Percentiles rank a stretch among this genome's conserved stretches.
Evolutionary conservation across 2,113 vertebrate species (phyloP).

Genomic region (Neoarius graeffei): DNA sequence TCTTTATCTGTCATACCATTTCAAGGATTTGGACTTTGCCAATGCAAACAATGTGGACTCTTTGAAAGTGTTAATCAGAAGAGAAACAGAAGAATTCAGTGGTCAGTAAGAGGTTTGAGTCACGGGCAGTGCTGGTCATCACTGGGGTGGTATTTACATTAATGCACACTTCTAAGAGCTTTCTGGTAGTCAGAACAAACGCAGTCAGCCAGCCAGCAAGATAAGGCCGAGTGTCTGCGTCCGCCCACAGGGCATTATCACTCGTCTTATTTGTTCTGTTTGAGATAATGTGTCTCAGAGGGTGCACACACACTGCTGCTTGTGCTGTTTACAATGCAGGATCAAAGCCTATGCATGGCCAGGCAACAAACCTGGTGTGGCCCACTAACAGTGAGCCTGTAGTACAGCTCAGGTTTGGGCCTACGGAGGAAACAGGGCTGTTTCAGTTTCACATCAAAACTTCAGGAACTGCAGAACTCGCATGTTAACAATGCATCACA

Average conservation of each 20-base stretch:
- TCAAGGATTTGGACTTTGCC: background rate
- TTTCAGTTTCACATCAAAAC: constrained; percentile 56
- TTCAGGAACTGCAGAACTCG: constrained; percentile 60
- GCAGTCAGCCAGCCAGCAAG: constrained; percentile 64
- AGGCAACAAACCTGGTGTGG: constrained; percentile 76
- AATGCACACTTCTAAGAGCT: constrained; percentile 51
- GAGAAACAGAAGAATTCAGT: constrained; percentile 24
- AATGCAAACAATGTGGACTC: constrained; percentile 4
- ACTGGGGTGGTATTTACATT: constrained; percentile 73
- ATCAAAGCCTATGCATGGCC: constrained; percentile 78
- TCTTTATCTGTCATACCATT: constrained; percentile 9
- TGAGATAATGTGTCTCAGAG: constrained; percentile 72
- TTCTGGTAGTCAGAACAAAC: constrained; percentile 65
- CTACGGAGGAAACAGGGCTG: constrained; percentile 29
- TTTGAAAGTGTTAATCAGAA: constrained; percentile 35
- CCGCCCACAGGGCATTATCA: constrained; percentile 78
- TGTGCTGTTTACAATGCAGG: constrained; percentile 70
- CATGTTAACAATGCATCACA: constrained; percentile 6
- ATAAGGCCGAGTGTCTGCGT: constrained; percentile 76
- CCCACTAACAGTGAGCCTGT: constrained; percentile 57
- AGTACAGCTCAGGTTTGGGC: constrained; percentile 21
- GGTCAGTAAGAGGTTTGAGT: constrained; percentile 43
- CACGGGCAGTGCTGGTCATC: constrained; percentile 57
- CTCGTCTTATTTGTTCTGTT: constrained; percentile 71
- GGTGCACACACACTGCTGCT: constrained; percentile 47